These are phyloP conservation scores for Phalangium opilio DNA, from an alignment of 2,888 invertebrate genomes.

Conservation along the genomic window DNA sequence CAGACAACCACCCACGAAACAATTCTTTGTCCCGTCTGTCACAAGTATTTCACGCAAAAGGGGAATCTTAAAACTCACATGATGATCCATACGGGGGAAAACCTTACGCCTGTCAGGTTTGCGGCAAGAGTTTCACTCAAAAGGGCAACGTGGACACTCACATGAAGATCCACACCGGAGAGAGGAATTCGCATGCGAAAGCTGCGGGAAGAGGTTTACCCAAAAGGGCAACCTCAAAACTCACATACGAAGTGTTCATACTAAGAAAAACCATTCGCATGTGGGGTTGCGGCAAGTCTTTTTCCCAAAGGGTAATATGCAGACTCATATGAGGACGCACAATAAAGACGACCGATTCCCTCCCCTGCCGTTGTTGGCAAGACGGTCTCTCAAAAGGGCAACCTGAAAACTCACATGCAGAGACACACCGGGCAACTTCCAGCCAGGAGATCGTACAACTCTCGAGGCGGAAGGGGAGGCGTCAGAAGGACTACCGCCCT, in stretches of 20 bases:
- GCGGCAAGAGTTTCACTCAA: slow-evolving; percentile 23
- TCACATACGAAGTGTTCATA: slow-evolving; percentile 23
- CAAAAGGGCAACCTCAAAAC: slow-evolving; percentile 23
- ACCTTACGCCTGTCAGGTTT: slow-evolving; percentile 22
- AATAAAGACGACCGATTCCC: slow-evolving; percentile 24
- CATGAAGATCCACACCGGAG: slow-evolving; percentile 23
- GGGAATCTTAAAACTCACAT: slow-evolving; percentile 24
- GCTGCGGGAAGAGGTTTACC: slow-evolving; percentile 22
- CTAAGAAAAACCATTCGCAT: slow-evolving; percentile 23
- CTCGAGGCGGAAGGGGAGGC: slow-evolving; percentile 14
- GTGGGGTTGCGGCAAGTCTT: slow-evolving; percentile 22
- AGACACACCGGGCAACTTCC: slow-evolving; percentile 22
- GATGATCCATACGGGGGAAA: slow-evolving; percentile 24
- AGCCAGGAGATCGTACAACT: slow-evolving; percentile 18
- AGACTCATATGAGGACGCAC: slow-evolving; percentile 23
- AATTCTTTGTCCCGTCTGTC: slow-evolving; percentile 22
- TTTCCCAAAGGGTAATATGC: slow-evolving; percentile 24
- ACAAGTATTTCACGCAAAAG: slow-evolving; percentile 23
- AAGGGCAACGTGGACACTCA: slow-evolving; percentile 24
- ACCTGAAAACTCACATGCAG: slow-evolving; percentile 23
- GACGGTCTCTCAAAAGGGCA: slow-evolving; percentile 23
- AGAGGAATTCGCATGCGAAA: slow-evolving; percentile 22
- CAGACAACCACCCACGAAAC: slow-evolving; percentile 1
- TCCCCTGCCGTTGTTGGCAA: slow-evolving; percentile 23
- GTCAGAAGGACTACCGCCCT: slow-evolving; percentile 10